Evolutionary conservation across 2,888 invertebrate species (phyloP).

Genomic region (Melipona bicolor): DNA sequence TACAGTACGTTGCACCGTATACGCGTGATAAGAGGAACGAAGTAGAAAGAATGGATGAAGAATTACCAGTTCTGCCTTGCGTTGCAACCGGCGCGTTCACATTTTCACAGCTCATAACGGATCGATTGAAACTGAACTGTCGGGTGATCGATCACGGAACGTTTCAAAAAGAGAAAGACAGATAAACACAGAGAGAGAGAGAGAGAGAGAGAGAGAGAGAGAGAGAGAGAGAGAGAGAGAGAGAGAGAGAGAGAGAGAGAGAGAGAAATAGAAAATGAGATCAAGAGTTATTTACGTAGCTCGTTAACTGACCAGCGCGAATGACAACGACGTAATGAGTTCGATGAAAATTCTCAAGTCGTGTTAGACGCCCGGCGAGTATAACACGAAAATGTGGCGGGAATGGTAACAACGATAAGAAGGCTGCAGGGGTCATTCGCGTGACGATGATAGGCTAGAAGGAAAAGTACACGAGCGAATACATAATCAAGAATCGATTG

Average conservation of each 20-base stretch:
- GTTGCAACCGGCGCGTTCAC: slow-evolving; percentile 46
- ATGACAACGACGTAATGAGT: slow-evolving; percentile 45
- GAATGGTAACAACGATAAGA: slow-evolving; percentile 63
- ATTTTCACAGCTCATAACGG: slow-evolving; percentile 53
- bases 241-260: neutral
- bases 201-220: neutral
- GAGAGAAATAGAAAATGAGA: neutral
- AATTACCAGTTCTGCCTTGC: slow-evolving; percentile 57
- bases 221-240: no score
- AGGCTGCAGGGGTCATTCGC: slow-evolving; percentile 63
- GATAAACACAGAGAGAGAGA: neutral
- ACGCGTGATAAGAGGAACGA: neutral
- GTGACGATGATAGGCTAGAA: slow-evolving; percentile 48
- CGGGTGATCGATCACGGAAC: slow-evolving; percentile 1
- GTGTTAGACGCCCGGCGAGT: slow-evolving; percentile 30
- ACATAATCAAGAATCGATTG: slow-evolving; percentile 28
- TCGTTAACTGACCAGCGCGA: slow-evolving; percentile 31
- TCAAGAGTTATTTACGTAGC: neutral
- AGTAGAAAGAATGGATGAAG: slow-evolving; percentile 7
- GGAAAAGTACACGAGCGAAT: slow-evolving; percentile 41
- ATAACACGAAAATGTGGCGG: slow-evolving; percentile 49
- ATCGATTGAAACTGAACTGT: neutral
- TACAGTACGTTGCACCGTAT: neutral
- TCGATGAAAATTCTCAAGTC: slow-evolving; percentile 39
- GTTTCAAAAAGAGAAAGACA: neutral